These are phyloP conservation scores for Dipus sagitta DNA, from an alignment of 2,797 vertebrate species.

Conservation along the genomic window DNA sequence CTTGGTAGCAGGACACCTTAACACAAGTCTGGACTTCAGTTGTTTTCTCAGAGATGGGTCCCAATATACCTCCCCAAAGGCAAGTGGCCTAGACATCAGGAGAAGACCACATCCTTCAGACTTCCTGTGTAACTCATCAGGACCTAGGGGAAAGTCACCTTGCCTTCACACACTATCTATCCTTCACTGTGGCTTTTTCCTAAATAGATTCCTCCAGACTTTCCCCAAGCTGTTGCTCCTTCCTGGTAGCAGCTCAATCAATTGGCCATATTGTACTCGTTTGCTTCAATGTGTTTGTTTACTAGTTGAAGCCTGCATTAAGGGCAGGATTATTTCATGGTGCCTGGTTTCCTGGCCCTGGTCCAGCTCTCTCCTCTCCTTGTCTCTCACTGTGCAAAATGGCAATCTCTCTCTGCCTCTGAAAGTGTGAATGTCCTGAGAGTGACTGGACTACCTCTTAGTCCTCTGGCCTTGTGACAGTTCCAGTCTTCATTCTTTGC, in stretches of 20 bases:
- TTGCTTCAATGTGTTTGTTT: constrained; percentile 68
- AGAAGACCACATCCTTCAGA: not conserved
- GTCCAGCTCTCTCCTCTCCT: constrained; percentile 51
- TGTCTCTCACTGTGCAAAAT: constrained; percentile 35
- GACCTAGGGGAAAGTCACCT: constrained; percentile 32
- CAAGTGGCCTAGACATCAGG: not conserved
- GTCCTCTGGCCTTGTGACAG: constrained; percentile 9
- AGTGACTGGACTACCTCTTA: not conserved
- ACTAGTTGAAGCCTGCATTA: constrained; percentile 61
- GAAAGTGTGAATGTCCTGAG: constrained; percentile 21
- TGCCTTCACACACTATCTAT: not conserved
- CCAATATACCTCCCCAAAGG: not conserved
- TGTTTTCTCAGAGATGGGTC: not conserved
- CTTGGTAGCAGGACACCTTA: not conserved
- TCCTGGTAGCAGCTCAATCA: constrained; percentile 65
- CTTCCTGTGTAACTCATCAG: not conserved
- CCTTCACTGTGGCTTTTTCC: constrained; percentile 46
- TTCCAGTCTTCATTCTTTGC: constrained; percentile 29
- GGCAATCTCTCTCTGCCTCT: constrained; percentile 35
- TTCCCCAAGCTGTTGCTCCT: constrained; percentile 60
- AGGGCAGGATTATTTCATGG: constrained; percentile 57
- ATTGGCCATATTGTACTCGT: constrained; percentile 68
- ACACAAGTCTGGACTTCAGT: not conserved
- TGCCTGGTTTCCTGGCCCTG: constrained; percentile 50
- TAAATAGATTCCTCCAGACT: constrained; percentile 58